phyloP scores from a whole-genome alignment of 37 sponge, comb jelly and placozoan genomes.

The Halisarca cf. caerulea region DNA sequence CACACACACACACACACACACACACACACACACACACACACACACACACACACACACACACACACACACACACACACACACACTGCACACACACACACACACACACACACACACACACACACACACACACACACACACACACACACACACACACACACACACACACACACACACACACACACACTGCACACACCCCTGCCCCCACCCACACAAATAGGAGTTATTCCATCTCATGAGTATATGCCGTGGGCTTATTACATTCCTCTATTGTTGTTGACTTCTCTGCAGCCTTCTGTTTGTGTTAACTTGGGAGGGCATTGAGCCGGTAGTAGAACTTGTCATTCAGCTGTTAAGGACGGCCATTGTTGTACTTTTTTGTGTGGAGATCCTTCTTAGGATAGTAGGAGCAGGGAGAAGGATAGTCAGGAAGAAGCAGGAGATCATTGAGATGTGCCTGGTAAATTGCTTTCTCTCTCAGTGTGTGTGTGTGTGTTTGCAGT shows the following conservation, averaged over 20 bases:
- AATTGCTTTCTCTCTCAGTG: not conserved
- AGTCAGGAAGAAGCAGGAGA: constrained; percentile 11
- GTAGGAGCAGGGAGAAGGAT: not conserved
- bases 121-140: too few species aligned
- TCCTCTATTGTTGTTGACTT: not conserved
- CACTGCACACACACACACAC: too few species aligned
- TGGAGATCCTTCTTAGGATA: constrained; percentile 38
- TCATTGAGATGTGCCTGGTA: constrained; percentile 31
- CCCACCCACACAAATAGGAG: too few species aligned
- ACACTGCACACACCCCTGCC: too few species aligned
- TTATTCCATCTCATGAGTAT: too few species aligned
- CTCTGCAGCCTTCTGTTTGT: constrained; percentile 35
- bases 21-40: too few species aligned
- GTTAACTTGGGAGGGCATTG: constrained; percentile 43
- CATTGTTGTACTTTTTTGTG: not conserved
- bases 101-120: too few species aligned
- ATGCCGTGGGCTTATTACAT: not conserved
- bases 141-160: too few species aligned
- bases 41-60: too few species aligned
- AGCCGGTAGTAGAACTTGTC: not conserved
- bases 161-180: too few species aligned
- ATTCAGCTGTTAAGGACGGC: constrained; percentile 19
- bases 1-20: too few species aligned
- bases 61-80: too few species aligned
- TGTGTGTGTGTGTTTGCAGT: not conserved